Evolutionary conservation across 2,888 invertebrate genomes (phyloP), one percentile per base, ranked within the genome.

Genomic region (Scaeva pyrastri): DNA sequence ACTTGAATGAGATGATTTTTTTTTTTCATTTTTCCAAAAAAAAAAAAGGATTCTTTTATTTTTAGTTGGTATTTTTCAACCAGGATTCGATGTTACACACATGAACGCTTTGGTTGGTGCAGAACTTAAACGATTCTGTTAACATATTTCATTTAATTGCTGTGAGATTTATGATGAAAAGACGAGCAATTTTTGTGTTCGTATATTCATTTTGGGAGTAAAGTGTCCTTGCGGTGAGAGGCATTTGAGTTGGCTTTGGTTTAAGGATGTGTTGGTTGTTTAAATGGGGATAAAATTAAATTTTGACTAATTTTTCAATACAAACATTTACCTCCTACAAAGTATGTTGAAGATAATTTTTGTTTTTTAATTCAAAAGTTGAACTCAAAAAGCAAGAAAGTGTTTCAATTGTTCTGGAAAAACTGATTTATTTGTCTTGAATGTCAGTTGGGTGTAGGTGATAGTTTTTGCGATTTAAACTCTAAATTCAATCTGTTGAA

Each of bases 91-190:
- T 66, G 83, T 83, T 87, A 82, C 82, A 86, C 86, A 86, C 86
- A 82, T 86, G 86, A 86, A 86, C 86, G 86, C 86, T 86, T 86
- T 86, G 82, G 82, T 86, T 82, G 82, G 74, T 78, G 77, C 73
- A 56, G 48, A 64, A 74, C 73, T 86, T 86, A 86, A 82, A 82
- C 82, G 86, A 77, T 82, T 82, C 77, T 68, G 86, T 82, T 86
- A 71, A 71, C 82, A 74, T 77, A 86, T 82, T 86, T 86, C 86
- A 52, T 86, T 86, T 86, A 86, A 86, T 86, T 86, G 86, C 77
- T 70, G 64, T 68, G 74, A 78, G 72, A 82, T 74, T 82, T 86
- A 78, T 74, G 71, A 41, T 43, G 52, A 23, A 43, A 26, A 39
- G 43, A 66, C 48, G n/a, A 64, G 79, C 45, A 36, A 23, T 77